Conservation (phyloP, 2,113 vertebrate genomes). For the Agelaius phoeniceus region DNA sequence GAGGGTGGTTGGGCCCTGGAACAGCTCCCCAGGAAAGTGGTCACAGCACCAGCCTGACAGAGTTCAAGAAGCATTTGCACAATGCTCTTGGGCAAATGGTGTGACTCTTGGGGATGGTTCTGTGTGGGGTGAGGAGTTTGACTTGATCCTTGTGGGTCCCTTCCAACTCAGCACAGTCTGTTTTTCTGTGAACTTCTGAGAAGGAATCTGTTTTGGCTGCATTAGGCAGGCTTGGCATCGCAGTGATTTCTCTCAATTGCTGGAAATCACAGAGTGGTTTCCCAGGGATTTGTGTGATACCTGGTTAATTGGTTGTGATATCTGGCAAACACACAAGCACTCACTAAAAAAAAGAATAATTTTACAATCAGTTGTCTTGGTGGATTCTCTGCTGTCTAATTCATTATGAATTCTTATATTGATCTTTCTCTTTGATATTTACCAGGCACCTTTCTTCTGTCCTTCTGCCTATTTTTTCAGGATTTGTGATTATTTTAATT, state of each 20-base stretch:
- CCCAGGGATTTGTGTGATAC: not conserved
- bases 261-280: not conserved
- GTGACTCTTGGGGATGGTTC: not conserved
- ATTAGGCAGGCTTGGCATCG: not conserved
- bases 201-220: not conserved
- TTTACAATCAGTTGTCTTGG: not conserved
- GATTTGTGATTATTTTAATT: not conserved
- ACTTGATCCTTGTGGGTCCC: not conserved
- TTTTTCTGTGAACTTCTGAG: not conserved
- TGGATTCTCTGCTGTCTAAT: not conserved
- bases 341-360: not conserved
- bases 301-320: not conserved
- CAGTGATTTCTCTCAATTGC: not conserved
- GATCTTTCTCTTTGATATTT: not conserved
- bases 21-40: not conserved
- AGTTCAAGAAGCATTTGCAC: not conserved
- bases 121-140: not conserved
- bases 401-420: not conserved
- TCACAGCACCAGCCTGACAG: not conserved
- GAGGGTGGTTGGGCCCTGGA: not conserved
- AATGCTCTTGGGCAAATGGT: fast-evolving
- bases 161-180: not conserved
- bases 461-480: not conserved
- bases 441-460: not conserved
- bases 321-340: not conserved